phyloP scores from a whole-genome alignment of 2,888 invertebrate genomes.

The Nemoura dubitans region DNA sequence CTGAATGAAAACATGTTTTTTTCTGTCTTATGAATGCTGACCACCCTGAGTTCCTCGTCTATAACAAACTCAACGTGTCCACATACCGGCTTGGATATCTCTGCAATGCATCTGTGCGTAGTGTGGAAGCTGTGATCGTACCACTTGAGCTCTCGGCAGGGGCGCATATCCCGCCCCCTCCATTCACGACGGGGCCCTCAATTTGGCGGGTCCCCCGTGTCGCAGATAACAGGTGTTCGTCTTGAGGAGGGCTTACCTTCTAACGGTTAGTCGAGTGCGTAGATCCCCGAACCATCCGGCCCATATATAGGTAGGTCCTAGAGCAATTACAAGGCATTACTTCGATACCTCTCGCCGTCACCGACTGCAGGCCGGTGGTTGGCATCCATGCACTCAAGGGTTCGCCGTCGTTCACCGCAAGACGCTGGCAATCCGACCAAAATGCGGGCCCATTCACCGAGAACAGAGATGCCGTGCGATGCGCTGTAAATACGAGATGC shows the following conservation, averaged over 20 bases:
- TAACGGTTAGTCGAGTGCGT: too few relatives aligned
- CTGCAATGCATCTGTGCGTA: background rate
- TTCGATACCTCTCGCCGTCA: constrained; percentile 17
- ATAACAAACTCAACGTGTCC: too few relatives aligned
- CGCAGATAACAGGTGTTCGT: constrained; percentile 18
- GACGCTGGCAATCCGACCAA: background rate
- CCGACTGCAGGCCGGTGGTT: background rate
- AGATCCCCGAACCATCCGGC: background rate
- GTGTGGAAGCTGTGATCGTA: background rate
- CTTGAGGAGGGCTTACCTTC: background rate
- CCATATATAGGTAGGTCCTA: background rate
- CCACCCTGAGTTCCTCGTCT: constrained; percentile 10
- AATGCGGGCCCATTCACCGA: constrained; percentile 14
- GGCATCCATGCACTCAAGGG: background rate
- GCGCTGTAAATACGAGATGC: too few relatives aligned
- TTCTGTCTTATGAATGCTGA: background rate
- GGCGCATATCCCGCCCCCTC: background rate
- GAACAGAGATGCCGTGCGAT: too few relatives aligned
- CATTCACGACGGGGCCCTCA: background rate
- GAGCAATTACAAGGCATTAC: background rate
- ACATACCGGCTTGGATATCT: background rate
- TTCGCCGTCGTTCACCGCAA: background rate
- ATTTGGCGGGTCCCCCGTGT: constrained; percentile 1
- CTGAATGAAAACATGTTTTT: background rate
- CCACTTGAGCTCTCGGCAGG: constrained; percentile 26